Percentiles rank a stretch among this genome's conserved stretches.
Conservation (phyloP, 2,888 invertebrate genomes). For the Drosophila acutilabella region DNA sequence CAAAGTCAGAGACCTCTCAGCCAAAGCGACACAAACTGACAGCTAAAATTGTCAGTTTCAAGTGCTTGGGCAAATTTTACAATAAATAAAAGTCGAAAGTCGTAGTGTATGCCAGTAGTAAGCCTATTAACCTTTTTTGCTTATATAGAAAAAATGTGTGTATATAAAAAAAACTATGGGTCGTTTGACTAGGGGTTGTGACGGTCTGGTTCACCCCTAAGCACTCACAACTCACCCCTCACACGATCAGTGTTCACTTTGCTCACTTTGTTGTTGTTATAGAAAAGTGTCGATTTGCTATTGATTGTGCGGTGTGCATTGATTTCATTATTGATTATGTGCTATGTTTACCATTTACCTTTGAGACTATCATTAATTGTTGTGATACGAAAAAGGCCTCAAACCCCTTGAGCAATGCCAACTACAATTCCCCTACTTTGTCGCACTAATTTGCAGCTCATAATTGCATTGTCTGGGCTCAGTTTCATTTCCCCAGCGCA, state of each 20-base stretch:
- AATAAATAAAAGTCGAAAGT: constrained; percentile 60
- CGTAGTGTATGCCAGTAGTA: constrained; percentile 47
- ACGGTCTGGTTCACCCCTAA: constrained; percentile 53
- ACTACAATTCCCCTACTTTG: background rate
- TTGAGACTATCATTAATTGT: constrained; percentile 54
- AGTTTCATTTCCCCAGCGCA: constrained; percentile 37
- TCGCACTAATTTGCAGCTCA: constrained; percentile 64
- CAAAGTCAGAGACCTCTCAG: constrained; percentile 66
- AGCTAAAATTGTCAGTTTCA: constrained; percentile 76
- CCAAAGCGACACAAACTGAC: constrained; percentile 56
- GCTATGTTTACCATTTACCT: constrained; percentile 22
- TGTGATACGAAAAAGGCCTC: constrained; percentile 4
- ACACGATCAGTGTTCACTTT: constrained; percentile 72
- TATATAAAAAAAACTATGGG: constrained; percentile 19
- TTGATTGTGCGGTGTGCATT: constrained; percentile 77
- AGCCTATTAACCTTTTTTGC: constrained; percentile 75
- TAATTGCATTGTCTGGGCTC: constrained; percentile 73
- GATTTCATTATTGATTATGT: constrained; percentile 65
- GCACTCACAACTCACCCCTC: constrained; percentile 54
- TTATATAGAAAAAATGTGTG: too few relatives aligned
- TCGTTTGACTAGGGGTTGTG: constrained; percentile 54
- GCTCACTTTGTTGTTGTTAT: constrained; percentile 31
- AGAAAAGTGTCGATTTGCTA: constrained; percentile 47
- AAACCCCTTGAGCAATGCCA: constrained; percentile 1
- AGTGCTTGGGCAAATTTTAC: constrained; percentile 78